phyloP scores from a whole-genome alignment of 2,797 vertebrate species.

The Acrossocheilus wenchowensis region DNA sequence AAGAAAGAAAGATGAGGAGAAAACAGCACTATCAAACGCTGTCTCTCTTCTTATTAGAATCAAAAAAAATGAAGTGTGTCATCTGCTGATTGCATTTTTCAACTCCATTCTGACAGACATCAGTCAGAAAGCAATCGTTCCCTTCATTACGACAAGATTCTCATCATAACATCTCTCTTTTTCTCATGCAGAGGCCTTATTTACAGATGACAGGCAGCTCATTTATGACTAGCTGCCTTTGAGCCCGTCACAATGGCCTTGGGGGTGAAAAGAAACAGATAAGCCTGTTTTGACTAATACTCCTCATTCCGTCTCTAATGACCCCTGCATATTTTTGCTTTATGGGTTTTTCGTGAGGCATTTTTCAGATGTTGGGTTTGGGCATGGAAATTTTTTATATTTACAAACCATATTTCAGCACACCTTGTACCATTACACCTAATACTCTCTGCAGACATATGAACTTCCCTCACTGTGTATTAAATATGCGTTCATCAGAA shows the following conservation, averaged over 20 bases:
- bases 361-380: slow-evolving; percentile 12
- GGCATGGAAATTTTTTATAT: not conserved
- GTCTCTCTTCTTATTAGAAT: slow-evolving; percentile 14
- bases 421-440: slow-evolving; percentile 14
- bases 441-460: not conserved
- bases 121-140: slow-evolving; percentile 21
- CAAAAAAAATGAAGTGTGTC: slow-evolving; percentile 25
- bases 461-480: slow-evolving; percentile 22
- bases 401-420: slow-evolving; percentile 20
- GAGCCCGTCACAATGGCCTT: slow-evolving; percentile 18
- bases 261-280: slow-evolving; percentile 7
- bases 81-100: slow-evolving; percentile 23
- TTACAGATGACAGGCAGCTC: slow-evolving; percentile 25
- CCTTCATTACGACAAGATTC: slow-evolving; percentile 37
- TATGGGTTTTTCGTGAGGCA: not conserved
- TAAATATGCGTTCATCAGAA: slow-evolving; percentile 39
- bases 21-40: not conserved
- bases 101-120: slow-evolving; percentile 30
- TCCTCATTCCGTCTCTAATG: slow-evolving; percentile 26
- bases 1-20: not conserved
- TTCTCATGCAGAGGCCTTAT: slow-evolving; percentile 25
- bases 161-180: slow-evolving; percentile 31
- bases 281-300: slow-evolving; percentile 34
- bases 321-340: slow-evolving; percentile 7
- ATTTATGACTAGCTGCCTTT: slow-evolving; percentile 24